Evolutionary conservation across 2,113 vertebrate genomes (phyloP).

Genomic region (Spea multiplicata): DNA sequence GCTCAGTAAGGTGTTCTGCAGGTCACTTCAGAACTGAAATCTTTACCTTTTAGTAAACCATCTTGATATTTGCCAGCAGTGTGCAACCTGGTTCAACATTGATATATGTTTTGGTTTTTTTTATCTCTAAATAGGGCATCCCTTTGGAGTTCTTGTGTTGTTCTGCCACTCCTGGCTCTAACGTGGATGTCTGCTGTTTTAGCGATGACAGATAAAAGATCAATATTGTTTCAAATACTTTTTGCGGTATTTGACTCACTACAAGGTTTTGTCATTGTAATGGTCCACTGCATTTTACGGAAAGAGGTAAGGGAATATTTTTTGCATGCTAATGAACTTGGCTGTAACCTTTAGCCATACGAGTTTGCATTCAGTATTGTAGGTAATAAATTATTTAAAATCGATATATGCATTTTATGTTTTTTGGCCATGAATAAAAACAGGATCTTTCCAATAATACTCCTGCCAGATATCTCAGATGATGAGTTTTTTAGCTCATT

Average conservation of each 20-base stretch:
- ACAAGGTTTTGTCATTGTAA: slow-evolving; percentile 98
- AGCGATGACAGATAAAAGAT: slow-evolving; percentile 98
- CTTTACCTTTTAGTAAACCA: slow-evolving; percentile 2
- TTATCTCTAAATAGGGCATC: slow-evolving; percentile 80
- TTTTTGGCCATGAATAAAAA: too few species aligned
- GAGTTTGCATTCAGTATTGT: too few species aligned
- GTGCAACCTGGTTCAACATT: slow-evolving; percentile 43
- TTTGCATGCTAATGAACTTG: too few species aligned
- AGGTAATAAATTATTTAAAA: too few species aligned
- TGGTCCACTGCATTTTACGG: slow-evolving; percentile 97
- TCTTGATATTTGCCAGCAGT: background rate
- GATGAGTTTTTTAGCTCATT: too few species aligned
- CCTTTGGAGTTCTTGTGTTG: slow-evolving; percentile 97
- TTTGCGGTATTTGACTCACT: slow-evolving; percentile 98
- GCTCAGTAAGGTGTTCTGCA: slow-evolving; percentile 44
- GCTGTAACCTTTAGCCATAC: too few species aligned
- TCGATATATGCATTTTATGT: too few species aligned
- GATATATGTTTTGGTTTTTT: slow-evolving; percentile 48
- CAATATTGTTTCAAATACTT: slow-evolving; percentile 98
- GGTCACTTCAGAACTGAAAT: slow-evolving; percentile 15
- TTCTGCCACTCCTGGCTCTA: slow-evolving; percentile 91
- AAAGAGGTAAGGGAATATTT: slow-evolving; percentile 81
- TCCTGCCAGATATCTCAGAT: too few species aligned
- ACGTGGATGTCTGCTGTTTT: slow-evolving; percentile 99
- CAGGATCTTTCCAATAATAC: too few species aligned